Percentiles rank a stretch among this genome's conserved stretches.
Evolutionary conservation across 2,797 vertebrate genomes (phyloP).

Genomic region (Tapirus indicus): DNA sequence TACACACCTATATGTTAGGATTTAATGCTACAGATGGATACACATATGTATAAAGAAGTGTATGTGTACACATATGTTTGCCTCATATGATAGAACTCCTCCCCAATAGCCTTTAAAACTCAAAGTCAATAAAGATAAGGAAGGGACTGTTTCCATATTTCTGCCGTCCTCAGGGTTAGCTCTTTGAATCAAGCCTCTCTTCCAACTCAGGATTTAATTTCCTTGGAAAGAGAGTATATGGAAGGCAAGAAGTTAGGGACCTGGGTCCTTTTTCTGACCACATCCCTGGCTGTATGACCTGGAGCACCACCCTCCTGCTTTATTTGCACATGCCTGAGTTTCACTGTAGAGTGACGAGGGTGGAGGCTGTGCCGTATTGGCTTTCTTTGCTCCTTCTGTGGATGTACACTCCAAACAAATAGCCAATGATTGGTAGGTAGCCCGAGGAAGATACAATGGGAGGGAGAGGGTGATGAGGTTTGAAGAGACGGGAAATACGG

Average conservation of each 20-base stretch:
- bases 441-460: not conserved
- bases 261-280: not conserved
- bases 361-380: no score
- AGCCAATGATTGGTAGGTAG: not conserved
- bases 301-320: not conserved
- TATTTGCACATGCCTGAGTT: not conserved
- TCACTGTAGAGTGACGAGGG: not conserved
- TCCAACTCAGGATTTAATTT: not conserved
- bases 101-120: not conserved
- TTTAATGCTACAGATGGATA: not conserved
- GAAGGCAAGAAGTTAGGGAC: not conserved
- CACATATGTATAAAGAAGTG: not conserved
- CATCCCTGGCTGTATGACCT: not conserved
- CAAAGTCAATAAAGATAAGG: not conserved
- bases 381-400: not conserved
- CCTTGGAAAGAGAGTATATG: not conserved
- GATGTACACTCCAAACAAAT: not conserved
- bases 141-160: slow-evolving; percentile 6
- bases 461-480: not conserved
- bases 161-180: not conserved
- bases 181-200: slow-evolving; percentile 34
- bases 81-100: not conserved
- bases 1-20: not conserved
- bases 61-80: not conserved
- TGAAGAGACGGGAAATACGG: not conserved